A percentile compares a stretch with the other conserved stretches of the same genome.
phyloP scores from a whole-genome alignment of 2,113 vertebrate species.

The Thamnaconus septentrionalis region DNA sequence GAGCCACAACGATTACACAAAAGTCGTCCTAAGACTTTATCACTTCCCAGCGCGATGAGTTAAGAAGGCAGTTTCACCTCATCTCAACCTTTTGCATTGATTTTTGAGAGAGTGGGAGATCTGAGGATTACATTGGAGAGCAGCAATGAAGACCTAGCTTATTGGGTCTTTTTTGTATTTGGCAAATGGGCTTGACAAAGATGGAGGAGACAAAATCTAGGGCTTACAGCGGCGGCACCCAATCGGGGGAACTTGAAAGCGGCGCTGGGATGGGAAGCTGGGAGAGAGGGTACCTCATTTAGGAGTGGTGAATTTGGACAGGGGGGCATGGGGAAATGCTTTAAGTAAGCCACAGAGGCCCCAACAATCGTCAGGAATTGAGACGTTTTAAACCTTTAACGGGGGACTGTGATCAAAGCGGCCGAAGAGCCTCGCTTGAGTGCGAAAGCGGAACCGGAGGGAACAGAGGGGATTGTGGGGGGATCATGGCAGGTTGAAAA shows the following conservation, averaged over 20 bases:
- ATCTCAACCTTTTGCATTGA: slow-evolving; percentile 77
- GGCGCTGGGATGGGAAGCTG: slow-evolving; percentile 68
- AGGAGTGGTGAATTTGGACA: slow-evolving; percentile 68
- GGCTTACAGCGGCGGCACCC: slow-evolving; percentile 73
- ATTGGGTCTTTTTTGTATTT: slow-evolving; percentile 79
- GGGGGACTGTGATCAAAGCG: slow-evolving; percentile 80
- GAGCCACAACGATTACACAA: slow-evolving; percentile 61
- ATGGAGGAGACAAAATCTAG: slow-evolving; percentile 80
- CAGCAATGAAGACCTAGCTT: slow-evolving; percentile 76
- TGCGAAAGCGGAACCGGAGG: slow-evolving; percentile 66
- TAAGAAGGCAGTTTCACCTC: slow-evolving; percentile 74
- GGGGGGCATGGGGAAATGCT: slow-evolving; percentile 68
- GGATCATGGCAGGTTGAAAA: slow-evolving; percentile 78
- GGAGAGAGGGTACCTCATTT: slow-evolving; percentile 73
- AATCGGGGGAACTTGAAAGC: slow-evolving; percentile 74
- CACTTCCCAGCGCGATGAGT: slow-evolving; percentile 70
- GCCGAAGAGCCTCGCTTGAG: slow-evolving; percentile 66
- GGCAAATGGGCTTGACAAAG: slow-evolving; percentile 79
- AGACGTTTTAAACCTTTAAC: slow-evolving; percentile 81
- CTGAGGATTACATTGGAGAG: slow-evolving; percentile 76
- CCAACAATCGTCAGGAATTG: slow-evolving; percentile 78
- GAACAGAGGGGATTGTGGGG: slow-evolving; percentile 74
- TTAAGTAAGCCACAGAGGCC: slow-evolving; percentile 71
- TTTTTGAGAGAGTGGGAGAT: slow-evolving; percentile 72
- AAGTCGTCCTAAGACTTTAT: slow-evolving; percentile 62